A percentile compares a stretch with the other conserved stretches of the same genome.
phyloP scores from a whole-genome alignment of 64 coral and sea anemone species.

The Anthopleura sola region DNA sequence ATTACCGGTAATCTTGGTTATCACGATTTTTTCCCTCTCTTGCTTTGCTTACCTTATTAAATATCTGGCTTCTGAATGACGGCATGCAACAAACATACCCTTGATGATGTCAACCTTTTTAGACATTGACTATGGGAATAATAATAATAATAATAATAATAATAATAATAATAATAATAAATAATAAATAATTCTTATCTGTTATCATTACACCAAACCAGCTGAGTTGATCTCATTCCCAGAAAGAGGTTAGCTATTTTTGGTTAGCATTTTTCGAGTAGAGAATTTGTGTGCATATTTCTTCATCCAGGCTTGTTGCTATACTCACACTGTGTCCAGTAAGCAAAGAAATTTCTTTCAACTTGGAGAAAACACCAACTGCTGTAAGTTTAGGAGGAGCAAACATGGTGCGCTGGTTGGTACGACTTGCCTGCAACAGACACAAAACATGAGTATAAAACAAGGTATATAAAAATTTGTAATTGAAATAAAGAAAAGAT shows the following conservation, averaged over 20 bases:
- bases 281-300: too few species aligned
- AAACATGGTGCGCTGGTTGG: conserved; percentile 95
- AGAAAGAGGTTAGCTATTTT: too few species aligned
- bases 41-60: conserved; percentile 66
- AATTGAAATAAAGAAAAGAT: neutral
- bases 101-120: conserved; percentile 90
- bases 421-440: conserved; percentile 66
- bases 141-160: neutral
- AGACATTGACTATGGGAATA: conserved; percentile 61
- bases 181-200: too few species aligned
- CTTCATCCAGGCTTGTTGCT: neutral
- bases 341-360: conserved; percentile 92
- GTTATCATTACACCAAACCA: too few species aligned
- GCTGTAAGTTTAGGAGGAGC: conserved; percentile 90
- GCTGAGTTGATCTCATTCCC: too few species aligned
- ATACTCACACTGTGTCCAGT: conserved; percentile 92
- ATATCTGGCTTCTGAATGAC: conserved; percentile 93
- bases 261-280: too few species aligned
- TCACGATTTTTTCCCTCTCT: neutral
- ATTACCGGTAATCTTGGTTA: too few species aligned
- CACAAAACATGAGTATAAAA: neutral
- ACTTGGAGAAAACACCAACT: conserved; percentile 74
- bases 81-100: conserved; percentile 98
- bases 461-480: neutral
- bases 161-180: neutral